Percentiles rank a stretch among this genome's conserved stretches.
phyloP scores from a whole-genome alignment of 2,113 vertebrate genomes.

The Benitochromis conjunctus region DNA sequence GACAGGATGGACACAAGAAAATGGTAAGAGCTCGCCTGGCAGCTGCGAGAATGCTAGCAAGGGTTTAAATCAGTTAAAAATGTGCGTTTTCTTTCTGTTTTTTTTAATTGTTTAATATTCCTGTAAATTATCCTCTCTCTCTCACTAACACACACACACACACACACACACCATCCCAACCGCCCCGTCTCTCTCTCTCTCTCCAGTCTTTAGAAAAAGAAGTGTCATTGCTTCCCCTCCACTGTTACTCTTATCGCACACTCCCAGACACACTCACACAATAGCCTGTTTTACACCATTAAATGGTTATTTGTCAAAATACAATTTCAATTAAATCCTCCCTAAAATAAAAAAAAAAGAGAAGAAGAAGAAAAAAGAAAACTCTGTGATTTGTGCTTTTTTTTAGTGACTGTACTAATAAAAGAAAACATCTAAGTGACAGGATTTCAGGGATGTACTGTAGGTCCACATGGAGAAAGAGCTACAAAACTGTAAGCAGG shows the following conservation, averaged over 20 bases:
- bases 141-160: background rate
- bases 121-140: slow-evolving; percentile 15
- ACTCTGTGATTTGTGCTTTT: background rate
- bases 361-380: background rate
- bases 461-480: background rate
- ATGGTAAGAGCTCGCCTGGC: slow-evolving; percentile 62
- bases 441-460: background rate
- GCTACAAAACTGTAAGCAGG: background rate
- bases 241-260: slow-evolving; percentile 73
- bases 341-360: slow-evolving; percentile 41
- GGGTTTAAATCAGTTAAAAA: slow-evolving; percentile 19
- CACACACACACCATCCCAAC: background rate
- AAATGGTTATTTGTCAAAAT: slow-evolving; percentile 80
- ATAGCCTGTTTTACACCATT: slow-evolving; percentile 77
- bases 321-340: slow-evolving; percentile 76
- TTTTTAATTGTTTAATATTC: slow-evolving; percentile 40
- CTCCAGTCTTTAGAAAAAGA: slow-evolving; percentile 60
- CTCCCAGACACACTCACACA: slow-evolving; percentile 73
- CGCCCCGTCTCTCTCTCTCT: slow-evolving; percentile 1
- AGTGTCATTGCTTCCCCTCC: slow-evolving; percentile 70
- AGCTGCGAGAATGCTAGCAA: slow-evolving; percentile 19
- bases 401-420: background rate
- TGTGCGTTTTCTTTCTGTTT: background rate
- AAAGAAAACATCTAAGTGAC: slow-evolving; percentile 12
- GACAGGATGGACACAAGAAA: slow-evolving; percentile 54